phyloP scores from a whole-genome alignment of 2,888 invertebrate species.

The Cylindroiulus punctatus region DNA sequence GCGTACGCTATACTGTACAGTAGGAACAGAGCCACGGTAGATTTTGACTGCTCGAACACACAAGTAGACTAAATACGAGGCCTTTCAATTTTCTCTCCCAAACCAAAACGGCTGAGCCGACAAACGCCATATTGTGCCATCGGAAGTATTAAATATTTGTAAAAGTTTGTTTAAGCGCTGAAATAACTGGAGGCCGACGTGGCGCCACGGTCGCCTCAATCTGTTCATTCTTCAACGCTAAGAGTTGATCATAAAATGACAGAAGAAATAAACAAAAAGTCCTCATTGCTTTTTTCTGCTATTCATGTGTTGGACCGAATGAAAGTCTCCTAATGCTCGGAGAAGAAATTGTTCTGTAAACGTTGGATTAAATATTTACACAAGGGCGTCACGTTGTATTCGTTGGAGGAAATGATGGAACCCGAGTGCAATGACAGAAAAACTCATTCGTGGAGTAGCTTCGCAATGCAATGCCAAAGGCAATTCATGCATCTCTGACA shows the following conservation, averaged over 20 bases:
- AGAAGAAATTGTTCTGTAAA: constrained; percentile 34
- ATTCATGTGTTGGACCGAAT: constrained; percentile 34
- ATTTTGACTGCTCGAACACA: background rate
- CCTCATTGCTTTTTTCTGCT: constrained; percentile 38
- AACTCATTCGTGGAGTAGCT: background rate
- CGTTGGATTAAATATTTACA: constrained; percentile 39
- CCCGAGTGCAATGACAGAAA: constrained; percentile 22
- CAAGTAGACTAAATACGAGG: constrained; percentile 39
- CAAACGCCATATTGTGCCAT: constrained; percentile 37
- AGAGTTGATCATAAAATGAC: constrained; percentile 54
- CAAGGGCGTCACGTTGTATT: constrained; percentile 37
- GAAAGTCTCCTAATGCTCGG: constrained; percentile 33
- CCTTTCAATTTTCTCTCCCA: background rate
- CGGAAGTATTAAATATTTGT: constrained; percentile 39
- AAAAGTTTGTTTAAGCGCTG: constrained; percentile 31
- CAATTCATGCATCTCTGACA: too few species aligned
- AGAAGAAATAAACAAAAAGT: constrained; percentile 50
- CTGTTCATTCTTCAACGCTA: constrained; percentile 53
- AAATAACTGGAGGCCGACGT: constrained; percentile 49
- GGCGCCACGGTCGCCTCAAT: constrained; percentile 44
- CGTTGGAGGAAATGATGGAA: constrained; percentile 37
- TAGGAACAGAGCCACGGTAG: background rate
- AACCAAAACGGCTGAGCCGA: constrained; percentile 30
- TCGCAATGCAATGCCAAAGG: too few species aligned
- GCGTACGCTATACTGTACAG: background rate